Conservation (phyloP, 1,140 invertebrate species). For the Drosophila micromelanica region DNA sequence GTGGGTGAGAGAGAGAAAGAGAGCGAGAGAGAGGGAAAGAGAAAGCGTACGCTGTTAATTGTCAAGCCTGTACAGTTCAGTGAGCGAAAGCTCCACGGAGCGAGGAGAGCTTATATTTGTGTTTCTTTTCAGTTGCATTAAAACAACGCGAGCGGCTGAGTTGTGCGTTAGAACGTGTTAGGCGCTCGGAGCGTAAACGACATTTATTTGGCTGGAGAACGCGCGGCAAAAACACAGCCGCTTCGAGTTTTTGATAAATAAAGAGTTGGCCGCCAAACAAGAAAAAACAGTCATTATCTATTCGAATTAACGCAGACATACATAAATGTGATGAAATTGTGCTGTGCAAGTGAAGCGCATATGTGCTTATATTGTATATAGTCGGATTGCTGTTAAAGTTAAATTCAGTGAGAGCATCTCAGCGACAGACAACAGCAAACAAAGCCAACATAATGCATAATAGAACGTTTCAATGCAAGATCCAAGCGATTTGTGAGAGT, state of each 20-base stretch:
- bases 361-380: neutral
- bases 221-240: neutral
- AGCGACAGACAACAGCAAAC: neutral
- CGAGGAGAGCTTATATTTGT: slow-evolving; percentile 3
- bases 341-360: neutral
- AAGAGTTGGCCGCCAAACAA: slow-evolving; percentile 5
- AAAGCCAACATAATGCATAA: slow-evolving; percentile 22
- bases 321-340: slow-evolving; percentile 32
- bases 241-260: slow-evolving; percentile 25
- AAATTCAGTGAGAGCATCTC: neutral
- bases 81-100: slow-evolving; percentile 6
- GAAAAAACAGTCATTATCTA: slow-evolving; percentile 23
- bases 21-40: neutral
- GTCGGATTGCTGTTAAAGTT: neutral
- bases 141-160: slow-evolving; percentile 26
- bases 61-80: neutral
- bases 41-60: too few relatives aligned
- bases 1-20: neutral
- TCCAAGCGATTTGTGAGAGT: slow-evolving; percentile 13
- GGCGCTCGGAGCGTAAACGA: slow-evolving; percentile 23
- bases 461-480: slow-evolving; percentile 24
- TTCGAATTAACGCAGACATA: neutral
- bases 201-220: neutral
- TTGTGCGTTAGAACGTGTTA: slow-evolving; percentile 46
- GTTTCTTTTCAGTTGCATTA: slow-evolving; percentile 8